phyloP scores from a whole-genome alignment of 1,140 invertebrate genomes.

The Agrypnia vestita region DNA sequence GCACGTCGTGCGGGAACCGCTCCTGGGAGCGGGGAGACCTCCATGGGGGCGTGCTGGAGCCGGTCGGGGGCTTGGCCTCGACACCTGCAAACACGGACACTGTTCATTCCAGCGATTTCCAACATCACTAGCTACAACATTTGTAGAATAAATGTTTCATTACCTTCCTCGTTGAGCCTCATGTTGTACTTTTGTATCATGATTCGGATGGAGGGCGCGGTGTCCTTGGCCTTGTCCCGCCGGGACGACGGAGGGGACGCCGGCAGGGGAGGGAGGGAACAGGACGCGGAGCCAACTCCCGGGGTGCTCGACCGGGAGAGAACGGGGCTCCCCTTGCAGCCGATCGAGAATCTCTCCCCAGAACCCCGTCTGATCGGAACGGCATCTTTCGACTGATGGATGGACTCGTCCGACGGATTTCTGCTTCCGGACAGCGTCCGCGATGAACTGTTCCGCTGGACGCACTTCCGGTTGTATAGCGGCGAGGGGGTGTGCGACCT shows the following conservation, averaged over 20 bases:
- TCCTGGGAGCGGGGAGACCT: slow-evolving; percentile 58
- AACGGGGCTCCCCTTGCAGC: slow-evolving; percentile 62
- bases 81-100: slow-evolving; percentile 16
- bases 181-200: slow-evolving; percentile 81
- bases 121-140: too few species aligned
- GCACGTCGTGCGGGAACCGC: slow-evolving; percentile 56
- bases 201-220: slow-evolving; percentile 77
- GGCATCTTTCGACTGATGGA: slow-evolving; percentile 50
- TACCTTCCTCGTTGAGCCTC: slow-evolving; percentile 73
- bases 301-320: slow-evolving; percentile 65
- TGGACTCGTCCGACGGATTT: slow-evolving; percentile 58
- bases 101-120: too few species aligned
- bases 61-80: slow-evolving; percentile 48
- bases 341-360: slow-evolving; percentile 50
- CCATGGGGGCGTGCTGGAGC: slow-evolving; percentile 56
- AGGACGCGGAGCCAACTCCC: slow-evolving; percentile 56
- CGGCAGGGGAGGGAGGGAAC: slow-evolving; percentile 71
- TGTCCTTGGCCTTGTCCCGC: slow-evolving; percentile 74
- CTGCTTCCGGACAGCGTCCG: slow-evolving; percentile 48
- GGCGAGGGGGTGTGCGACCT: slow-evolving; percentile 56
- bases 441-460: slow-evolving; percentile 45
- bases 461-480: slow-evolving; percentile 47
- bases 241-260: slow-evolving; percentile 72
- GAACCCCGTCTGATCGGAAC: slow-evolving; percentile 52
- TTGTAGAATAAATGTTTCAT: slow-evolving; percentile 5